Evolutionary conservation across 64 coral and sea anemone genomes (phyloP).

Genomic region (Montipora efflorescens): DNA sequence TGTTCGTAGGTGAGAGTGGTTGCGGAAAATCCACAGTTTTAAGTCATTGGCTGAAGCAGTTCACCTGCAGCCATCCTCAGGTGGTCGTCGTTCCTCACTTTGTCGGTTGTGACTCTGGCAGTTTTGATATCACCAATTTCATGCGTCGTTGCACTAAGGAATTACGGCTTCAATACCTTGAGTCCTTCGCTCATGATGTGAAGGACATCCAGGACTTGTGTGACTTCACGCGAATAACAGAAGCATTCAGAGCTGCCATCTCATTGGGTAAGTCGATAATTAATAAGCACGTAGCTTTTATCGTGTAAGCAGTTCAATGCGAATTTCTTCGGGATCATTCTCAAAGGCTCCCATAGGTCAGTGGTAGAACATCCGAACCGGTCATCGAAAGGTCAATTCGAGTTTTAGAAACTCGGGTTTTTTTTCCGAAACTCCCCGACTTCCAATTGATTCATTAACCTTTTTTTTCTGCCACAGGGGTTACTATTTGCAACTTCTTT

Average conservation of each 20-base stretch:
- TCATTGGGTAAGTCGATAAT: constrained; percentile 49
- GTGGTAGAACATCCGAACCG: too few relatives aligned
- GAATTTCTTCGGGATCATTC: not conserved
- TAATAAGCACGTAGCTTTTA: not conserved
- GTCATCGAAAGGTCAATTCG: too few relatives aligned
- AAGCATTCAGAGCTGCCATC: constrained; percentile 88
- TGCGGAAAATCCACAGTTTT: constrained; percentile 83
- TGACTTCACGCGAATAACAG: constrained; percentile 71
- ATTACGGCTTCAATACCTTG: constrained; percentile 87
- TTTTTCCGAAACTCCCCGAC: too few relatives aligned
- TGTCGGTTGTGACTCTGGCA: constrained; percentile 75
- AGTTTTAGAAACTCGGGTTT: too few relatives aligned
- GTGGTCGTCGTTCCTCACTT: constrained; percentile 86
- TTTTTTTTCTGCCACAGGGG: too few relatives aligned
- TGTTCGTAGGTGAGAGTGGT: constrained; percentile 82
- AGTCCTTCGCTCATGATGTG: constrained; percentile 54
- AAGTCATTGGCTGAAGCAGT: constrained; percentile 85
- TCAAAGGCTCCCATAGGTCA: too few relatives aligned
- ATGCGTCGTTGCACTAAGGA: constrained; percentile 95
- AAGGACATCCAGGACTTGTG: constrained; percentile 72
- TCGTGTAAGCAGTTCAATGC: not conserved
- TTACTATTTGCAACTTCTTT: too few relatives aligned
- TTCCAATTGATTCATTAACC: too few relatives aligned
- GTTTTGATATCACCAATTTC: constrained; percentile 82
- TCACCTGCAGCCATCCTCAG: constrained; percentile 64